Conservation (phyloP, 2,797 vertebrate species). For the Acipenser ruthenus region DNA sequence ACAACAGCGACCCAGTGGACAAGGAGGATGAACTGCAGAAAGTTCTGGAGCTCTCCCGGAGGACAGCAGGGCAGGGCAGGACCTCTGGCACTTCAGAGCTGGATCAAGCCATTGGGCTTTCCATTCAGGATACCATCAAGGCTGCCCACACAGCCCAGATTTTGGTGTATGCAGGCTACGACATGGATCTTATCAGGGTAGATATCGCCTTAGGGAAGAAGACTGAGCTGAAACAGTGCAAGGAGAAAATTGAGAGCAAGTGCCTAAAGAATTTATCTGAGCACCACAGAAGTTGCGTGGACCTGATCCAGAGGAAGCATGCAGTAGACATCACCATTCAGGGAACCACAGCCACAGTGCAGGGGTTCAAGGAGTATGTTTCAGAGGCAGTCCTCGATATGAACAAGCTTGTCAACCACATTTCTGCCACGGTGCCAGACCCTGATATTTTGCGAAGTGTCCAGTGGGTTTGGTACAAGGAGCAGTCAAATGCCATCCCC, state of each 20-base stretch:
- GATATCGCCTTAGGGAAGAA: conserved; percentile 51
- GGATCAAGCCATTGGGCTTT: conserved; percentile 25
- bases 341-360: conserved; percentile 36
- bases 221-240: conserved; percentile 40
- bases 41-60: conserved; percentile 61
- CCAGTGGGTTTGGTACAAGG: conserved; percentile 42
- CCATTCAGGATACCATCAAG: conserved; percentile 47
- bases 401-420: conserved; percentile 34
- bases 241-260: conserved; percentile 45
- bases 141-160: conserved; percentile 34
- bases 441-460: conserved; percentile 13
- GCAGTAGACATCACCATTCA: conserved; percentile 46
- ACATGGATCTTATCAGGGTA: conserved; percentile 43
- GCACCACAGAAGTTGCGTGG: conserved; percentile 42
- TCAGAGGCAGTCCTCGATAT: conserved; percentile 43
- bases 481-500: conserved; percentile 11
- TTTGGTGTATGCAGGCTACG: conserved; percentile 44
- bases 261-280: conserved; percentile 38
- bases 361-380: conserved; percentile 60
- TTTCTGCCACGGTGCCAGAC: conserved; percentile 19
- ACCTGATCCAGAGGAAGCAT: conserved; percentile 56
- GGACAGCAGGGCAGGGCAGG: conserved; percentile 16
- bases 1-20: conserved; percentile 30
- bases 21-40: conserved; percentile 57
- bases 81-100: conserved; percentile 6